phyloP scores from a whole-genome alignment of 2,888 invertebrate genomes.

The Acanthosepion pharaonis region DNA sequence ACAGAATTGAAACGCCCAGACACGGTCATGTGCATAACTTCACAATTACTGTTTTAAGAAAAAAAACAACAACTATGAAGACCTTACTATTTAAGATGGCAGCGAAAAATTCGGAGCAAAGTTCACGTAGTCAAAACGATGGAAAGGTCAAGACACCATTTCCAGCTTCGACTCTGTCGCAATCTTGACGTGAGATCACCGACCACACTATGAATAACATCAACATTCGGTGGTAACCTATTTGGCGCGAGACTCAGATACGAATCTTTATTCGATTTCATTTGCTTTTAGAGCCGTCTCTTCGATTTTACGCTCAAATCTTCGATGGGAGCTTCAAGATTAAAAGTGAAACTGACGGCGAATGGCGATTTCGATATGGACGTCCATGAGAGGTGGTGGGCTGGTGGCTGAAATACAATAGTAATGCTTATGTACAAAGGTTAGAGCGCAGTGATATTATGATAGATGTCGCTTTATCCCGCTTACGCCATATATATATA shows the following conservation, averaged over 20 bases:
- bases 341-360: neutral
- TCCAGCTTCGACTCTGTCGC: neutral
- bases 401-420: neutral
- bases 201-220: neutral
- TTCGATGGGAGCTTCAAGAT: neutral
- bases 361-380: neutral
- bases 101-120: neutral
- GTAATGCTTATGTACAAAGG: neutral
- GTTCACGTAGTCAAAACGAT: neutral
- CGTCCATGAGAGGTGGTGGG: neutral
- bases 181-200: neutral
- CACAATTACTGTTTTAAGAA: too few relatives aligned
- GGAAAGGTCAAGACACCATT: neutral
- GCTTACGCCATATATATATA: neutral
- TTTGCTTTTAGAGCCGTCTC: neutral
- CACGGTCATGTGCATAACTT: too few relatives aligned
- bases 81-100: neutral
- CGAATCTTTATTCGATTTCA: neutral
- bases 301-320: neutral
- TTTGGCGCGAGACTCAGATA: neutral
- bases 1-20: too few relatives aligned
- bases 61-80: neutral
- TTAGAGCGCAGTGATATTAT: neutral
- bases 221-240: neutral
- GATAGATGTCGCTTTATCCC: accelerated